Conservation (phyloP, 2,888 invertebrate species). For the Apamea epomidion region DNA sequence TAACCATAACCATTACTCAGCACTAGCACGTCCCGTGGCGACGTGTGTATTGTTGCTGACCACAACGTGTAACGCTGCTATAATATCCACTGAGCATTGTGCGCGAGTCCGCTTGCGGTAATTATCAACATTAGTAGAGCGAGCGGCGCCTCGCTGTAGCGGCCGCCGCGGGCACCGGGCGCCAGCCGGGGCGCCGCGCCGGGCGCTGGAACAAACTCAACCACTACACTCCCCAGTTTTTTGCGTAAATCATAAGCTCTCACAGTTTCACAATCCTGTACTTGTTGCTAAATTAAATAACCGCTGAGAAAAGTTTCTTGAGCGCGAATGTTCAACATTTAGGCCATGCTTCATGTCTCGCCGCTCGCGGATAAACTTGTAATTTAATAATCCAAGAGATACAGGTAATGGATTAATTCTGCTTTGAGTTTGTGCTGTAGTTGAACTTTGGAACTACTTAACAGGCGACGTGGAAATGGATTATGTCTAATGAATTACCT, state of each 20-base stretch:
- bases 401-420: conserved; percentile 53
- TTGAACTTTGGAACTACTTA: conserved; percentile 47
- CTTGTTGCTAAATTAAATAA: conserved; percentile 47
- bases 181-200: not conserved
- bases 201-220: not conserved
- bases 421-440: conserved; percentile 23
- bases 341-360: conserved; percentile 30
- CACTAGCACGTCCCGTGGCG: not conserved
- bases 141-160: not conserved
- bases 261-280: conserved; percentile 23
- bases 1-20: not conserved
- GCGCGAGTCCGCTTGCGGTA: not conserved
- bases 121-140: conserved; percentile 19
- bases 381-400: conserved; percentile 52
- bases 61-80: not conserved
- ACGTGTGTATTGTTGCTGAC: not conserved
- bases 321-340: conserved; percentile 23
- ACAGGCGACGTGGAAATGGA: conserved; percentile 6
- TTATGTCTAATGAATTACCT: conserved; percentile 15
- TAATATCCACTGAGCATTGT: not conserved
- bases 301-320: conserved; percentile 36
- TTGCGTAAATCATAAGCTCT: conserved; percentile 48
- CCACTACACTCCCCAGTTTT: conserved; percentile 21
- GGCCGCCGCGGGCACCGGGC: not conserved
- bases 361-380: conserved; percentile 38